Conservation (phyloP, 2,113 vertebrate genomes). For the Phoenicopterus ruber region DNA sequence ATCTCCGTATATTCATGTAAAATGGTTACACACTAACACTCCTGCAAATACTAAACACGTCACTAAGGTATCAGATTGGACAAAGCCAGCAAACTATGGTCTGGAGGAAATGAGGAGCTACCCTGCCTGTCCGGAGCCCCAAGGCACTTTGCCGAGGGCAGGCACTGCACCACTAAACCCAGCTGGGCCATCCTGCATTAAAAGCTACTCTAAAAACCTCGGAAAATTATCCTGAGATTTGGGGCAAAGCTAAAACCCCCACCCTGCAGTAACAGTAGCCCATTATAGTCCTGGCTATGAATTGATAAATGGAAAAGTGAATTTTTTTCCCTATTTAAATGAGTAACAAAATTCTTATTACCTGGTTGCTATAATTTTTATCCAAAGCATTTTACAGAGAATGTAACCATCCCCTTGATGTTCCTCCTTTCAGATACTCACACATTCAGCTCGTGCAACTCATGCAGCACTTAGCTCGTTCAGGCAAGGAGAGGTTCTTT, state of each 20-base stretch:
- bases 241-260: background rate
- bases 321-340: background rate
- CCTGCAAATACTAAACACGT: background rate
- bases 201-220: background rate
- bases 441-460: background rate
- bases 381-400: background rate
- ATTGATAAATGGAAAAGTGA: background rate
- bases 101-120: background rate
- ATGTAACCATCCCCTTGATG: background rate
- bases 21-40: fast-evolving
- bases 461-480: background rate
- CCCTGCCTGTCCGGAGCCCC: background rate
- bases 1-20: background rate
- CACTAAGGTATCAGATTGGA: background rate
- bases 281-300: background rate
- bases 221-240: background rate
- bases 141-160: background rate
- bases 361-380: background rate
- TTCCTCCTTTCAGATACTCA: background rate
- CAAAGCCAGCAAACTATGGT: background rate
- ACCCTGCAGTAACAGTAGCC: background rate
- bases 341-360: background rate
- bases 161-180: background rate
- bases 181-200: background rate
- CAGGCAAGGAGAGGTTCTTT: background rate